Conservation (phyloP, 1,140 invertebrate genomes). For the Philaenus spumarius region DNA sequence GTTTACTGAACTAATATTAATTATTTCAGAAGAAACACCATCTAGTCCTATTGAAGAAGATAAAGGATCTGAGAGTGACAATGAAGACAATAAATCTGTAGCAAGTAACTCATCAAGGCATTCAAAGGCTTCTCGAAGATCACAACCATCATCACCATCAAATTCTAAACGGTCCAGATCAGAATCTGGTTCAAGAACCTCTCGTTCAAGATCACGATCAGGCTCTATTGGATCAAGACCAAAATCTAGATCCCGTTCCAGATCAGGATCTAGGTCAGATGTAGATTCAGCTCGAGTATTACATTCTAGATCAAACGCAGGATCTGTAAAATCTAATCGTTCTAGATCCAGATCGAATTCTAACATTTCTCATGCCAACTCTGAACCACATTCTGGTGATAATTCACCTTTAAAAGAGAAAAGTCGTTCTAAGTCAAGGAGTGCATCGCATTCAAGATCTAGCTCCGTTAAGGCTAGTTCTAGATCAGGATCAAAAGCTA, state of each 20-base stretch:
- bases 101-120: not conserved
- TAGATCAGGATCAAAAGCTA: conserved; percentile 22
- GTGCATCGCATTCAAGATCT: conserved; percentile 27
- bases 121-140: not conserved
- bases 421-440: no score
- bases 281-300: no score
- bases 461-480: conserved; percentile 17
- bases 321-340: conserved; percentile 28
- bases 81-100: conserved; percentile 2
- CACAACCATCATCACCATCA: not conserved
- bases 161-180: conserved; percentile 16
- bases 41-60: conserved; percentile 9
- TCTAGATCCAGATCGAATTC: conserved; percentile 28
- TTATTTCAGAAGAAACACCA: conserved; percentile 1
- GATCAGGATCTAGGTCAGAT: conserved; percentile 34
- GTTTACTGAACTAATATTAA: no score
- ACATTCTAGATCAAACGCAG: conserved; percentile 20
- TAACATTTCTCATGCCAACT: conserved; percentile 1
- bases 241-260: conserved; percentile 30
- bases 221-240: conserved; percentile 28
- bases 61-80: conserved; percentile 2
- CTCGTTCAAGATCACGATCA: conserved; percentile 23
- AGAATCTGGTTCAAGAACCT: conserved; percentile 17
- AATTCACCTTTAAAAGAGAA: no score
- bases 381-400: conserved; percentile 9